phyloP scores from a whole-genome alignment of 1,140 invertebrate species.

The Drosophila nebulosa region DNA sequence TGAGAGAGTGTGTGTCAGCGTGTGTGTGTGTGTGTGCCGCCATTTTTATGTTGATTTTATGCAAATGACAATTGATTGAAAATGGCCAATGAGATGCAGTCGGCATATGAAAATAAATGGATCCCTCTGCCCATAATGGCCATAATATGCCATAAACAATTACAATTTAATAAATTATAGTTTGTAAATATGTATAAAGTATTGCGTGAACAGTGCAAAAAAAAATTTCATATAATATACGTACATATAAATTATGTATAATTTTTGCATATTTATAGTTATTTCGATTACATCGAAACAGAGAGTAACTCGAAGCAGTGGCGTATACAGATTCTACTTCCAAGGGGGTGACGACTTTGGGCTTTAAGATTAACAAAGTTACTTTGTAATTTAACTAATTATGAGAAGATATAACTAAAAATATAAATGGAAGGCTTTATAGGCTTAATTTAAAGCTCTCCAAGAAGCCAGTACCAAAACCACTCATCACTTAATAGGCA shows the following conservation, averaged over 20 bases:
- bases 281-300: constrained; percentile 27
- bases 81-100: constrained; percentile 18
- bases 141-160: constrained; percentile 69
- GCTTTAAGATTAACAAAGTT: too few relatives aligned
- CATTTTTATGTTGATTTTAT: constrained; percentile 69
- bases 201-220: not conserved
- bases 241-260: constrained; percentile 7
- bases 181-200: constrained; percentile 28
- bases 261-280: constrained; percentile 40
- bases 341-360: not conserved
- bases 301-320: not conserved
- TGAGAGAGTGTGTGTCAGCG: not conserved
- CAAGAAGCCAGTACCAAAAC: too few relatives aligned
- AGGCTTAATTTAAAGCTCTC: too few relatives aligned
- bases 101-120: constrained; percentile 64
- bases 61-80: constrained; percentile 73
- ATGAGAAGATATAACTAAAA: too few relatives aligned
- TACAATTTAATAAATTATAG: constrained; percentile 58
- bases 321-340: not conserved
- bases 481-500: too few relatives aligned
- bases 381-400: not conserved
- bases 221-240: not conserved
- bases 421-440: too few relatives aligned
- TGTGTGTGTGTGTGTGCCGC: constrained; percentile 24
- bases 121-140: constrained; percentile 37